Evolutionary conservation across 2,113 vertebrate species (phyloP).

Genomic region (Oreochromis tanganicae): DNA sequence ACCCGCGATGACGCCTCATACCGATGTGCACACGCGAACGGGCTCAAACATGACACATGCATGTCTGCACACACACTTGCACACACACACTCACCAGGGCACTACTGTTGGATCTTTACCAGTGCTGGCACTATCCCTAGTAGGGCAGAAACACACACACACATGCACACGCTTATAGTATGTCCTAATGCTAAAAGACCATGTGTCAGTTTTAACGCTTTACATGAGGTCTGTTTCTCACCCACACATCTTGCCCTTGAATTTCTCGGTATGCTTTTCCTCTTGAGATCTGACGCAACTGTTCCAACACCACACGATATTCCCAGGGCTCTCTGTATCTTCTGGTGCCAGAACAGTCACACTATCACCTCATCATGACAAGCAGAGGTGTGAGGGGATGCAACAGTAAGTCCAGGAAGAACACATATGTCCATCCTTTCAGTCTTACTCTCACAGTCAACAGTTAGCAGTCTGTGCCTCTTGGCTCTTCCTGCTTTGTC

Average conservation of each 20-base stretch:
- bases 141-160: neutral
- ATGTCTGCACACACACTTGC: neutral
- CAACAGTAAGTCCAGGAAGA: constrained; percentile 58
- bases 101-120: constrained; percentile 1
- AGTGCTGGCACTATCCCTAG: neutral
- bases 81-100: neutral
- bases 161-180: neutral
- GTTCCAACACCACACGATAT: neutral
- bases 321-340: neutral
- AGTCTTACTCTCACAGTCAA: neutral
- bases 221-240: constrained; percentile 37
- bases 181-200: neutral
- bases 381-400: constrained; percentile 58
- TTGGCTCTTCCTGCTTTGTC: neutral
- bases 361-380: constrained; percentile 29
- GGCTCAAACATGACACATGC: constrained; percentile 16
- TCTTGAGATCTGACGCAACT: neutral
- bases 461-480: constrained; percentile 6
- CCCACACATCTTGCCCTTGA: neutral
- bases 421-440: constrained; percentile 20
- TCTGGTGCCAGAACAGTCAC: constrained; percentile 6
- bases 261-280: neutral
- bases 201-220: constrained; percentile 9
- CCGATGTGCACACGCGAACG: constrained; percentile 36
- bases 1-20: constrained; percentile 74